Conservation (phyloP, 2,797 vertebrate species). For the Masticophis lateralis region DNA sequence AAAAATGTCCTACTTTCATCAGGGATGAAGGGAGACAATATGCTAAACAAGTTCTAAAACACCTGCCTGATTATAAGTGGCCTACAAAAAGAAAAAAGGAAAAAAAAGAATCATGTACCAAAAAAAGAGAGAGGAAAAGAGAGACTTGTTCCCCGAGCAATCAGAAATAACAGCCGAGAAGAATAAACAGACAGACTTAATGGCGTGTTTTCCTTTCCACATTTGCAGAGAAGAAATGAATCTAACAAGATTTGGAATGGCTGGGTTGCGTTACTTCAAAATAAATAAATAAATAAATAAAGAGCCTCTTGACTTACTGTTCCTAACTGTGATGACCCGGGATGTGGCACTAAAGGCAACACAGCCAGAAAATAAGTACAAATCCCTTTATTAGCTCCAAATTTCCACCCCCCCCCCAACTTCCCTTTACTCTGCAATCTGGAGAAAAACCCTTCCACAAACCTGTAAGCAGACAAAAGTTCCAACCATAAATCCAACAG, state of each 20-base stretch:
- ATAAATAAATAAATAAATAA: too few species aligned
- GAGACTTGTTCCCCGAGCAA: conserved; percentile 8
- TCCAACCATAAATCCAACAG: too few species aligned
- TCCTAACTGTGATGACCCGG: neutral
- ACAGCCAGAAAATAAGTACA: too few species aligned
- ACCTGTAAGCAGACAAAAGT: too few species aligned
- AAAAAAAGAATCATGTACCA: neutral
- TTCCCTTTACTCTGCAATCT: too few species aligned
- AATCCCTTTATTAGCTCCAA: too few species aligned
- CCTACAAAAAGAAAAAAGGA: conserved; percentile 13
- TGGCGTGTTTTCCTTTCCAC: neutral
- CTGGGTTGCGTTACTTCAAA: neutral
- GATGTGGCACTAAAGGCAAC: too few species aligned
- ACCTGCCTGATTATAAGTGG: conserved; percentile 19
- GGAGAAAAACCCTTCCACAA: too few species aligned
- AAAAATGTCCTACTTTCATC: neutral
- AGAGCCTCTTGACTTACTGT: neutral
- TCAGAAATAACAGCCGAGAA: conserved; percentile 4
- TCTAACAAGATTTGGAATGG: neutral
- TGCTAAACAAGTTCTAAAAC: neutral
- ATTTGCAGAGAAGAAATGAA: neutral
- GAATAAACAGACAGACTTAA: neutral
- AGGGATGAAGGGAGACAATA: neutral
- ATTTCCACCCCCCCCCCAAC: too few species aligned
- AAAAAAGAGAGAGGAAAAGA: neutral